Conservation (phyloP, 2,888 invertebrate species). For the Endotricha flammealis region DNA sequence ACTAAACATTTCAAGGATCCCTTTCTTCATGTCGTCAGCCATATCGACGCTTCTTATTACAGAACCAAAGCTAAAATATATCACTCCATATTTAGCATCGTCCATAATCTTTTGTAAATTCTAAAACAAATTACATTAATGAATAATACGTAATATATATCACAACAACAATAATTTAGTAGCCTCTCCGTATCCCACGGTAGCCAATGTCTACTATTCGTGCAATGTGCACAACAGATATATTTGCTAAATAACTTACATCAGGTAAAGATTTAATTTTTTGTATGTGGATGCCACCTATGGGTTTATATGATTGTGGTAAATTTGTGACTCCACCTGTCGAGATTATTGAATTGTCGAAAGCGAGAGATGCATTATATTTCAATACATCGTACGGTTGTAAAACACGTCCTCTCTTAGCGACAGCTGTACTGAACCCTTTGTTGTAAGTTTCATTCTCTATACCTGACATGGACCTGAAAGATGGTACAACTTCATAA, state of each 20-base stretch:
- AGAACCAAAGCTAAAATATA: conserved; percentile 28
- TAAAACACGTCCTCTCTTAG: conserved; percentile 27
- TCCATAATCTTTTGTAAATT: conserved; percentile 35
- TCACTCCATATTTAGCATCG: conserved; percentile 28
- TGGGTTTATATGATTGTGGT: conserved; percentile 41
- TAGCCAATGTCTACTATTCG: too few species aligned
- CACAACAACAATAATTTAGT: too few species aligned
- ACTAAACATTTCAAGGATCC: conserved; percentile 38
- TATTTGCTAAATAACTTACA: conserved; percentile 32
- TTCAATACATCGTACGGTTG: conserved; percentile 32
- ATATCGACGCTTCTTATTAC: background rate
- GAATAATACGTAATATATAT: too few species aligned
- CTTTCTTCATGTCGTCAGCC: background rate
- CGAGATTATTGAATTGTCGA: conserved; percentile 47
- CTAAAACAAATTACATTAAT: background rate
- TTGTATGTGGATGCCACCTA: conserved; percentile 50
- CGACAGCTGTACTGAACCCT: conserved; percentile 12
- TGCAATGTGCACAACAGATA: too few species aligned
- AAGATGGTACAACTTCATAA: too few species aligned
- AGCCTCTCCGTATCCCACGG: too few species aligned
- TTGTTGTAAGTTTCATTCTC: conserved; percentile 12
- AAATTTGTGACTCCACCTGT: conserved; percentile 31
- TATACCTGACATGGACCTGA: conserved; percentile 1
- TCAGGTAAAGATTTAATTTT: conserved; percentile 39
- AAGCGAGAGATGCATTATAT: conserved; percentile 42